Percentiles rank a stretch among this genome's conserved stretches.
Evolutionary conservation across 2,113 vertebrate genomes (phyloP).

Genomic region (Scatophagus argus): DNA sequence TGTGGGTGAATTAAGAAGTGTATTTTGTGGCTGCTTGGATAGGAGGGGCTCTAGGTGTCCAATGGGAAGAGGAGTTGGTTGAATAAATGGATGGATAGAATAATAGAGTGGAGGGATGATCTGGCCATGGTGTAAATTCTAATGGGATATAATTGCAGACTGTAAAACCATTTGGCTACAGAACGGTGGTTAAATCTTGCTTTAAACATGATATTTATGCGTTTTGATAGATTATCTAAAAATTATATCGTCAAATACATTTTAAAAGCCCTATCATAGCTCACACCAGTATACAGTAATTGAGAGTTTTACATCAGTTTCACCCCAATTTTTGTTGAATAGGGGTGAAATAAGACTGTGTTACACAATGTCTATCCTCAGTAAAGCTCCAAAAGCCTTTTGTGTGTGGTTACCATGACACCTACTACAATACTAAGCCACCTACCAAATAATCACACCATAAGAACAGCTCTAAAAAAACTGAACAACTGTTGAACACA

Average conservation of each 20-base stretch:
- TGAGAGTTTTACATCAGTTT: neutral
- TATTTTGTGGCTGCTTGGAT: constrained; percentile 31
- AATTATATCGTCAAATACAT: neutral
- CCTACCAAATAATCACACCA: constrained; percentile 9
- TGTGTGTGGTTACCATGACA: constrained; percentile 51
- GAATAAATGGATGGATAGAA: constrained; percentile 24
- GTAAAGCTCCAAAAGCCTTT: constrained; percentile 14
- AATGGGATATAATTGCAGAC: constrained; percentile 29
- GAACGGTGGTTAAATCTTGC: neutral
- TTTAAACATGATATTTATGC: neutral
- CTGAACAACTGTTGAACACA: constrained; percentile 2
- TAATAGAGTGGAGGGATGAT: constrained; percentile 31
- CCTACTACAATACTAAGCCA: constrained; percentile 33
- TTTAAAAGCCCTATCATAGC: neutral
- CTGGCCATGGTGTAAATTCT: constrained; percentile 16
- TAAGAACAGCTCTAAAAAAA: constrained; percentile 4
- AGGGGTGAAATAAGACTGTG: constrained; percentile 1
- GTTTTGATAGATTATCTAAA: neutral
- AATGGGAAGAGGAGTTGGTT: constrained; percentile 1
- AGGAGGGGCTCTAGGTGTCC: constrained; percentile 33
- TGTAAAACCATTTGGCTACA: neutral
- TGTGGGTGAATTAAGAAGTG: constrained; percentile 41
- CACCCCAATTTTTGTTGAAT: neutral
- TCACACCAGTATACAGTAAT: neutral
- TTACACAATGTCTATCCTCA: neutral